phyloP scores from a whole-genome alignment of 2,888 invertebrate species.

The Vanessa cardui region DNA sequence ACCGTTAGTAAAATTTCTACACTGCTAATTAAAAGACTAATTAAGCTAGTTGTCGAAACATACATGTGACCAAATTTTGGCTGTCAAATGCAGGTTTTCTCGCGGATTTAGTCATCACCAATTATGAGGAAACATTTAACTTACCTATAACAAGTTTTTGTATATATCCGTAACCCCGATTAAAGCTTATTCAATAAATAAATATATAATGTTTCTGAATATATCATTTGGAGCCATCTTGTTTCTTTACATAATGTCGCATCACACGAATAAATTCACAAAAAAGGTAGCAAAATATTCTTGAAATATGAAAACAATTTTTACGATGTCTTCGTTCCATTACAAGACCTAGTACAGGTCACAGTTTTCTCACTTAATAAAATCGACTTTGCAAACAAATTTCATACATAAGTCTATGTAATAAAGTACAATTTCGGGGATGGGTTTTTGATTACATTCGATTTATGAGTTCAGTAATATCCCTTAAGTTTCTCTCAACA shows the following conservation, averaged over 20 bases:
- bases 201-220: too few species aligned
- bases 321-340: constrained; percentile 5
- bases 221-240: background rate
- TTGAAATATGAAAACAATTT: constrained; percentile 18
- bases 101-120: too few species aligned
- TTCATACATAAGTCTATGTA: background rate
- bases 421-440: background rate
- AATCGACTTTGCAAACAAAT: background rate
- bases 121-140: too few species aligned
- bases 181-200: too few species aligned
- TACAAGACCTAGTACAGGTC: constrained; percentile 5
- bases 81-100: too few species aligned
- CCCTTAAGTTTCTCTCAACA: constrained; percentile 41
- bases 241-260: background rate
- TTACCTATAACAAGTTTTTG: too few species aligned
- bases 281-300: background rate
- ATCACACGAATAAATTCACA: background rate
- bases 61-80: too few species aligned
- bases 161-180: too few species aligned
- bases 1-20: too few species aligned
- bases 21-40: too few species aligned
- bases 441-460: constrained; percentile 22
- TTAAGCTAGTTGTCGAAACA: too few species aligned
- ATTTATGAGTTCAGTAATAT: constrained; percentile 40
- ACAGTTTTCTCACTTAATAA: constrained; percentile 9